Conservation (phyloP, 2,797 vertebrate species). For the Danio choprae region DNA sequence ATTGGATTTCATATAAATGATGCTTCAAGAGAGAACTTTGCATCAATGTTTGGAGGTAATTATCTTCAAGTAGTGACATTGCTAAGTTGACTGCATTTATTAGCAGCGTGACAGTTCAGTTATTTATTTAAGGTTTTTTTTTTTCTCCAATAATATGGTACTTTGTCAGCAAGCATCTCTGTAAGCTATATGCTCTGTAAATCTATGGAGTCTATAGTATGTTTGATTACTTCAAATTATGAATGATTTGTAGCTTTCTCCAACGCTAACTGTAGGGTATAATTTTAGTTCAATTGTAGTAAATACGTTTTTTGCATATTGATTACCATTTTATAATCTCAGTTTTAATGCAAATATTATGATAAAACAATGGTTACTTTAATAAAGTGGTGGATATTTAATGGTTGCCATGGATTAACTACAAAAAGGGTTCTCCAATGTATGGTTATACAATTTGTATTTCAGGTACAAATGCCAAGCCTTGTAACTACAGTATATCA, state of each 20-base stretch:
- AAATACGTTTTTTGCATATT: too few relatives aligned
- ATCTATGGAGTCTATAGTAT: too few relatives aligned
- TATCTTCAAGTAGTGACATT: background rate
- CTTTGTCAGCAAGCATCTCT: background rate
- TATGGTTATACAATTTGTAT: too few relatives aligned
- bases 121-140: background rate
- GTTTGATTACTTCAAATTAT: background rate
- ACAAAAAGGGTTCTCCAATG: too few relatives aligned
- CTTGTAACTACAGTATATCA: background rate
- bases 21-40: background rate
- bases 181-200: too few relatives aligned
- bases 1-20: conserved; percentile 13
- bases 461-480: background rate
- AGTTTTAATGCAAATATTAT: too few relatives aligned
- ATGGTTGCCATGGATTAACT: too few relatives aligned
- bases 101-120: background rate
- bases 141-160: background rate
- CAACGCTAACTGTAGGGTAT: too few relatives aligned
- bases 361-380: too few relatives aligned
- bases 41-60: background rate
- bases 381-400: too few relatives aligned
- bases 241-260: background rate
- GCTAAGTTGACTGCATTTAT: background rate
- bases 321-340: too few relatives aligned
- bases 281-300: too few relatives aligned